Conservation (phyloP, 2,888 invertebrate species). For the Oegoconia quadripuncta region DNA sequence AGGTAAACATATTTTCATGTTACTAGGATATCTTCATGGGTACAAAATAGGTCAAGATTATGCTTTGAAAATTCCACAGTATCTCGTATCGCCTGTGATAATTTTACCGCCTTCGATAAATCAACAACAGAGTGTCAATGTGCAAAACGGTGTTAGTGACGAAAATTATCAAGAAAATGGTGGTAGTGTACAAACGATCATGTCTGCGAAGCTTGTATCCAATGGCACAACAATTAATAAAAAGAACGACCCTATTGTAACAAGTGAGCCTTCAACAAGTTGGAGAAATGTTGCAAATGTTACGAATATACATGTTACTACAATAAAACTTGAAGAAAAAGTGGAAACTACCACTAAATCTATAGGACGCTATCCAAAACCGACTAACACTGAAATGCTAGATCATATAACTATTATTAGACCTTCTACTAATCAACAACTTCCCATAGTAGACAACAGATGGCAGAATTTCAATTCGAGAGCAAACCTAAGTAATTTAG, state of each 20-base stretch:
- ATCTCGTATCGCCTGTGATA: slow-evolving; percentile 33
- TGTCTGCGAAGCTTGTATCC: slow-evolving; percentile 20
- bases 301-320: slow-evolving; percentile 16
- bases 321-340: slow-evolving; percentile 10
- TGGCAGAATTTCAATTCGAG: slow-evolving; percentile 37
- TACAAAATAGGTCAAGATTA: slow-evolving; percentile 34
- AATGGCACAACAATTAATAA: slow-evolving; percentile 1
- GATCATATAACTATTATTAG: slow-evolving; percentile 28
- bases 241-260: slow-evolving; percentile 22
- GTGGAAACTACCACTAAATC: slow-evolving; percentile 12
- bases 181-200: slow-evolving; percentile 23
- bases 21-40: slow-evolving; percentile 34
- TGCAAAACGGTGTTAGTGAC: slow-evolving; percentile 25
- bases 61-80: slow-evolving; percentile 27
- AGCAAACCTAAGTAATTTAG: slow-evolving; percentile 17
- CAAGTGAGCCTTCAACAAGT: too few relatives aligned
- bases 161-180: slow-evolving; percentile 31
- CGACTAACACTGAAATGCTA: slow-evolving; percentile 25
- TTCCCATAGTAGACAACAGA: slow-evolving; percentile 27
- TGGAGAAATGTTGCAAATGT: too few relatives aligned
- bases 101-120: slow-evolving; percentile 37
- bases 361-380: slow-evolving; percentile 26
- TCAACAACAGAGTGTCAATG: slow-evolving; percentile 35
- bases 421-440: slow-evolving; percentile 15
- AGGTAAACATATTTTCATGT: slow-evolving; percentile 25